Evolutionary conservation across 1,140 invertebrate species (phyloP).

Genomic region (Aphaenogaster floridana): DNA sequence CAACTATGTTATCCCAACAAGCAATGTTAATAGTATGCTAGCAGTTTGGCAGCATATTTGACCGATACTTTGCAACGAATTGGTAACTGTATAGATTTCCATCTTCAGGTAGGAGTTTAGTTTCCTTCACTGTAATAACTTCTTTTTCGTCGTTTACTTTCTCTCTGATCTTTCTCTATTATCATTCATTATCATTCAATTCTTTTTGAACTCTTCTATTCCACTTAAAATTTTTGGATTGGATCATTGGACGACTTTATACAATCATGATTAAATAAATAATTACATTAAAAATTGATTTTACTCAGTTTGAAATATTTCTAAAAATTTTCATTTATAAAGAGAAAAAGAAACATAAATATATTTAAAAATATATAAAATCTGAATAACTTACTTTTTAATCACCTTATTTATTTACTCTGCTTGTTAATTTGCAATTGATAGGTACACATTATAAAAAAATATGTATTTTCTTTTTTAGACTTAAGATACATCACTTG

Average conservation of each 20-base stretch:
- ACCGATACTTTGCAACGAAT: background rate
- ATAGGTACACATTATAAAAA: background rate
- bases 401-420: background rate
- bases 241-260: background rate
- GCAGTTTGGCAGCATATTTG: background rate
- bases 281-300: background rate
- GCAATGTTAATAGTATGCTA: background rate
- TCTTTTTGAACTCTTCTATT: background rate
- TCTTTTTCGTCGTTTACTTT: background rate
- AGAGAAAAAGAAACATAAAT: background rate
- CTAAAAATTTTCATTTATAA: background rate
- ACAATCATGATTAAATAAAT: background rate
- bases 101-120: background rate
- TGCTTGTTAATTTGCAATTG: background rate
- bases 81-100: background rate
- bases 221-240: background rate
- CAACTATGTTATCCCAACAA: background rate
- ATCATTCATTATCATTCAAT: conserved; percentile 9
- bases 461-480: background rate
- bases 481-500: background rate
- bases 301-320: background rate
- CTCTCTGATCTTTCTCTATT: background rate
- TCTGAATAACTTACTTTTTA: conserved; percentile 17
- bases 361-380: background rate
- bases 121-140: background rate